phyloP scores from a whole-genome alignment of 2,888 invertebrate genomes.

The Criorhina ranunculi region DNA sequence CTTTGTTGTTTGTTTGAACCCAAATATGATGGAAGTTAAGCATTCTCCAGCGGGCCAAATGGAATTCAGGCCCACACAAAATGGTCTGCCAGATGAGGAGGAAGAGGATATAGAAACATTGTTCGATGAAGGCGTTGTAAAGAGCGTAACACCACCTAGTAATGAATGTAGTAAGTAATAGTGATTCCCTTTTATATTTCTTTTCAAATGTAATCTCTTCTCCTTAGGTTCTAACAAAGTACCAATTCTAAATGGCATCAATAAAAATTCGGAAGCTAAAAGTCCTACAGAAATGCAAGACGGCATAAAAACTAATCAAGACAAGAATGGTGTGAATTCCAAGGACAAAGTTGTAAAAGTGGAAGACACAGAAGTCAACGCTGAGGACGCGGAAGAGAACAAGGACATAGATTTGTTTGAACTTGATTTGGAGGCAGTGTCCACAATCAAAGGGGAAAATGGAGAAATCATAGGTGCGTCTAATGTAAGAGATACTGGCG shows the following conservation, averaged over 20 bases:
- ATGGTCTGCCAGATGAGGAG: conserved; percentile 48
- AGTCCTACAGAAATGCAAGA: neutral
- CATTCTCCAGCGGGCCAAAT: conserved; percentile 69
- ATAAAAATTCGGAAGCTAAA: conserved; percentile 24
- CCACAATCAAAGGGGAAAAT: conserved; percentile 13
- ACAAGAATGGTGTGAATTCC: conserved; percentile 17
- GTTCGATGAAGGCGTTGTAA: conserved; percentile 26
- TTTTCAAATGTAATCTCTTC: neutral
- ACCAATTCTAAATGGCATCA: conserved; percentile 43
- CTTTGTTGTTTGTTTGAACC: conserved; percentile 14
- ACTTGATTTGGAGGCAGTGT: conserved; percentile 25
- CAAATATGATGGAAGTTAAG: conserved; percentile 74
- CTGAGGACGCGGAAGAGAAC: conserved; percentile 9
- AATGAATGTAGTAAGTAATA: conserved; percentile 45
- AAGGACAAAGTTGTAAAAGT: conserved; percentile 3
- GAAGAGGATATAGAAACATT: conserved; percentile 53
- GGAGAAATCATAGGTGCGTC: conserved; percentile 36
- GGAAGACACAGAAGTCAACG: neutral
- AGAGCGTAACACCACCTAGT: conserved; percentile 30
- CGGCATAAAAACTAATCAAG: conserved; percentile 44
- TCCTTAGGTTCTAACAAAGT: conserved; percentile 22
- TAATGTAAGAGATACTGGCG: conserved; percentile 78
- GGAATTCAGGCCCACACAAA: conserved; percentile 49
- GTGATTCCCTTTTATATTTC: neutral
- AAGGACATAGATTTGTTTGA: conserved; percentile 27